A percentile compares a stretch with the other conserved stretches of the same genome.
phyloP scores from a whole-genome alignment of 2,888 invertebrate species.

The Oscheius onirici region DNA sequence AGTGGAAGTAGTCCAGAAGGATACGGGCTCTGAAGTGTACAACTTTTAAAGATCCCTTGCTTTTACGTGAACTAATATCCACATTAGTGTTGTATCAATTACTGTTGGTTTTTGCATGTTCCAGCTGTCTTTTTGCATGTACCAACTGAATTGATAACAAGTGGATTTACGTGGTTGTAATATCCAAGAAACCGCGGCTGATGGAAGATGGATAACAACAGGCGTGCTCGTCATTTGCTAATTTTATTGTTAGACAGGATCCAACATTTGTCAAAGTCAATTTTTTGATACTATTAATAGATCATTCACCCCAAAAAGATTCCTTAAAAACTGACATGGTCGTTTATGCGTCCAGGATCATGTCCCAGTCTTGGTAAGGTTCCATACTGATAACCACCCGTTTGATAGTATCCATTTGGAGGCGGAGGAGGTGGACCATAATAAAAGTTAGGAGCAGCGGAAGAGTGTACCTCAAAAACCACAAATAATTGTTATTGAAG shows the following conservation, averaged over 20 bases:
- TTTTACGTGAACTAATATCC: too few relatives aligned
- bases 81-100: too few relatives aligned
- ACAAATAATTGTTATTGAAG: not conserved
- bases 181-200: constrained; percentile 26
- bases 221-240: constrained; percentile 30
- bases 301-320: not conserved
- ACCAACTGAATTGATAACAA: constrained; percentile 10
- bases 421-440: constrained; percentile 19
- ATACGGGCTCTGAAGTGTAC: constrained; percentile 2
- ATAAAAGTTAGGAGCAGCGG: constrained; percentile 1
- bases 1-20: constrained; percentile 6
- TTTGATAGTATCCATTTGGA: constrained; percentile 11
- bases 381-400: constrained; percentile 1
- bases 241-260: constrained; percentile 20
- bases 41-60: too few relatives aligned
- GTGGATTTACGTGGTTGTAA: constrained; percentile 29
- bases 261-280: not conserved
- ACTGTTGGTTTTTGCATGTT: too few relatives aligned
- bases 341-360: not conserved
- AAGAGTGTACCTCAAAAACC: not conserved
- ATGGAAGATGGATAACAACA: constrained; percentile 33
- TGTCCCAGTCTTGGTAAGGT: not conserved
- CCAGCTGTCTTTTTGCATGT: too few relatives aligned
- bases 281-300: not conserved
- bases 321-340: constrained; percentile 15